A percentile compares a stretch with the other conserved stretches of the same genome.
phyloP scores from a whole-genome alignment of 2,797 vertebrate genomes.

The Chelon auratus region DNA sequence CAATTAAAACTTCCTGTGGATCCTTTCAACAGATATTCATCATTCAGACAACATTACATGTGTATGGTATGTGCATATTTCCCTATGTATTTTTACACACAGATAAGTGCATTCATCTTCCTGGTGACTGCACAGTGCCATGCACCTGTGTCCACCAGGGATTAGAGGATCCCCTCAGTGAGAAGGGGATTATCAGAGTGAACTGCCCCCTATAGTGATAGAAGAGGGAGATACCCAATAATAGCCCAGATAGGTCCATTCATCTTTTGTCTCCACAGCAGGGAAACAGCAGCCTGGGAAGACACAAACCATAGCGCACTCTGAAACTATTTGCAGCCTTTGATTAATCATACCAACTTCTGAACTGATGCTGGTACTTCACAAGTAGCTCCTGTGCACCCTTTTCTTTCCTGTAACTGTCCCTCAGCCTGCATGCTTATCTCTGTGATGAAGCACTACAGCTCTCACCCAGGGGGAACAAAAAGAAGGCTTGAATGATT shows the following conservation, averaged over 20 bases:
- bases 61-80: constrained; percentile 30
- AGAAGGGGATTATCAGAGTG: constrained; percentile 67
- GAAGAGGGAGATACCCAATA: constrained; percentile 69
- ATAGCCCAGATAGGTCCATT: constrained; percentile 66
- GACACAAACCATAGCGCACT: constrained; percentile 57
- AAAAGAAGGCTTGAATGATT: constrained; percentile 32
- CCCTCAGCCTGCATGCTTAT: constrained; percentile 64
- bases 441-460: constrained; percentile 68
- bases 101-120: constrained; percentile 54
- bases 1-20: constrained; percentile 14
- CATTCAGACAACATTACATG: constrained; percentile 8
- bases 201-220: constrained; percentile 67
- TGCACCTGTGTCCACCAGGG: constrained; percentile 50
- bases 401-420: constrained; percentile 57
- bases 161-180: constrained; percentile 65
- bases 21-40: constrained; percentile 41
- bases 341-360: constrained; percentile 77
- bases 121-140: constrained; percentile 50
- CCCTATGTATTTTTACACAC: constrained; percentile 33
- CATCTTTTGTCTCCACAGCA: constrained; percentile 65
- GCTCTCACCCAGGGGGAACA: constrained; percentile 43
- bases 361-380: constrained; percentile 63
- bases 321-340: constrained; percentile 51
- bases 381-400: constrained; percentile 42
- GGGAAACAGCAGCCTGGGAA: constrained; percentile 44